Percentiles rank a stretch among this genome's conserved stretches.
Evolutionary conservation across 2,113 vertebrate species (phyloP).

Genomic region (Nothocercus julius): DNA sequence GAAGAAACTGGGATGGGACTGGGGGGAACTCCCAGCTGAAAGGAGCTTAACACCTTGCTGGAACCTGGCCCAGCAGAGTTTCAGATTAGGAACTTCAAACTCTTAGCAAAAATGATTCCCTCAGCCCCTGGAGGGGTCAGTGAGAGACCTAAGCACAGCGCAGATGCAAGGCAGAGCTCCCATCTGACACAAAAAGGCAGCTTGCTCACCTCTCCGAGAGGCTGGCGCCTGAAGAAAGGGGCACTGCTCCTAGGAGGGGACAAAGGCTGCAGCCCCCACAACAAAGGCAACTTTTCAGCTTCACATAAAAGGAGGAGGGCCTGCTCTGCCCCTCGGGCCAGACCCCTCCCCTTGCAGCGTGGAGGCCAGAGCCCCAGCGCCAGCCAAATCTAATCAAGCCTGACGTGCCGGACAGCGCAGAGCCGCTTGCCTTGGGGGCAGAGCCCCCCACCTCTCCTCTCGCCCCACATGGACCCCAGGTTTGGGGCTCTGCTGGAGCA

Average conservation of each 20-base stretch:
- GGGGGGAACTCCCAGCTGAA: not conserved
- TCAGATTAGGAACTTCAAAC: constrained; percentile 25
- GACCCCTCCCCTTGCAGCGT: constrained; percentile 47
- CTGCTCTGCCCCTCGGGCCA: constrained; percentile 37
- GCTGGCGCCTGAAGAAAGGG: not conserved
- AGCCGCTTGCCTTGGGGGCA: constrained; percentile 1
- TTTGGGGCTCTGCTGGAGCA: not conserved
- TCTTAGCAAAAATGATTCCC: not conserved
- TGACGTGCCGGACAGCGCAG: not conserved
- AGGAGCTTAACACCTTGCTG: constrained; percentile 45
- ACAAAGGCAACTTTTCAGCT: constrained; percentile 62
- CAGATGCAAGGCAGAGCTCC: not conserved
- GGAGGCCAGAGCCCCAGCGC: constrained; percentile 10
- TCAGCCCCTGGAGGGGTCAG: not conserved
- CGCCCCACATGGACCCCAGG: not conserved
- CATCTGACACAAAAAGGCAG: not conserved
- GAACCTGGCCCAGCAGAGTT: not conserved
- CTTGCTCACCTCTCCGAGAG: not conserved
- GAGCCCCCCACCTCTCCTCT: not conserved
- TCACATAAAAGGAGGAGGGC: constrained; percentile 43
- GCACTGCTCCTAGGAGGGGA: not conserved
- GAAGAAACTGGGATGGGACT: not conserved
- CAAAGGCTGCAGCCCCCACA: constrained; percentile 43
- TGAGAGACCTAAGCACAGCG: not conserved
- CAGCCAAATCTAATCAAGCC: constrained; percentile 46